Conservation (phyloP, 2,113 vertebrate genomes). For the Scomber japonicus region DNA sequence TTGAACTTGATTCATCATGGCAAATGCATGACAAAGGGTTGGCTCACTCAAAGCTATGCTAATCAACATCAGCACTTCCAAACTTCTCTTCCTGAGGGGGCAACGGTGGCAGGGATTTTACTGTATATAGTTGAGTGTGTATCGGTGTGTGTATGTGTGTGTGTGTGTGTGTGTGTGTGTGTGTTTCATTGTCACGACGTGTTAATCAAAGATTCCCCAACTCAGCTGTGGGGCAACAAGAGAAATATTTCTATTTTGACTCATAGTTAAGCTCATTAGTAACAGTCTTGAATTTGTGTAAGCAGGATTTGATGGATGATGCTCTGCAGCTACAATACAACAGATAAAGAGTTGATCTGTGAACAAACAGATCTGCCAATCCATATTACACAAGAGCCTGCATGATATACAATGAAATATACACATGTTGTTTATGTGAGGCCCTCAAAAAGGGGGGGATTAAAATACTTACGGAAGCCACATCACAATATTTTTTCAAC, state of each 20-base stretch:
- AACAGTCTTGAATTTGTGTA: constrained; percentile 44
- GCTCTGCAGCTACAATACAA: constrained; percentile 29
- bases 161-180: constrained; percentile 16
- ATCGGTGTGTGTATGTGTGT: constrained; percentile 29
- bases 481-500: constrained; percentile 23
- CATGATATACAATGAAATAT: constrained; percentile 35
- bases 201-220: constrained; percentile 56
- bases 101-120: constrained; percentile 33
- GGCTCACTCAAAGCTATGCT: constrained; percentile 83
- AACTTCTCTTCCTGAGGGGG: constrained; percentile 68
- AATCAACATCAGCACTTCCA: constrained; percentile 78
- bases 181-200: constrained; percentile 55
- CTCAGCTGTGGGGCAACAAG: constrained; percentile 45
- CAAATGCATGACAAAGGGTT: constrained; percentile 75
- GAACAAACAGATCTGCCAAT: constrained; percentile 51
- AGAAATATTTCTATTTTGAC: constrained; percentile 62
- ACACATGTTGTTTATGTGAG: constrained; percentile 17
- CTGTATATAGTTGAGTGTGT: background rate
- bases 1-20: constrained; percentile 79
- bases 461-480: constrained; percentile 1
- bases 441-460: constrained; percentile 6
- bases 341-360: constrained; percentile 58
- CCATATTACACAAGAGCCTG: constrained; percentile 38
- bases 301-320: constrained; percentile 35
- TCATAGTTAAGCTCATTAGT: constrained; percentile 70